Evolutionary conservation across 2,797 vertebrate genomes (phyloP).

Genomic region (Synanceia verrucosa): DNA sequence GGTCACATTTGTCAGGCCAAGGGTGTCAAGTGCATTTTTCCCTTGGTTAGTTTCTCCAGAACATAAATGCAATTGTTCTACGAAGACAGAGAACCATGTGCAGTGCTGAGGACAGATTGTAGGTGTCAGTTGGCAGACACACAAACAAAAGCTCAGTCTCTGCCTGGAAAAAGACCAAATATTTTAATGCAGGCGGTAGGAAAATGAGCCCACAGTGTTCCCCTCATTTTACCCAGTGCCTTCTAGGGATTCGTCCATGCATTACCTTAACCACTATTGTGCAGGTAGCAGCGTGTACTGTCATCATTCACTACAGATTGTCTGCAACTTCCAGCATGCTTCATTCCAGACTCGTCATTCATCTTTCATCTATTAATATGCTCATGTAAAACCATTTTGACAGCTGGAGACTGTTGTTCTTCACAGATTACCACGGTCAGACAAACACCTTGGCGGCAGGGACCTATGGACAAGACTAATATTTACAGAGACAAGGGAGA

Average conservation of each 20-base stretch:
- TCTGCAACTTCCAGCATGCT: background rate
- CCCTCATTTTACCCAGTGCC: conserved; percentile 12
- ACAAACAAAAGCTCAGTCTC: conserved; percentile 44
- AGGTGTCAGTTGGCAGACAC: conserved; percentile 54
- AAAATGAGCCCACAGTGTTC: background rate
- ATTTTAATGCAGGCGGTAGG: background rate
- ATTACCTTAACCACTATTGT: background rate
- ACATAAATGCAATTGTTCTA: conserved; percentile 50
- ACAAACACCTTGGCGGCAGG: conserved; percentile 53
- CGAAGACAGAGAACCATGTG: conserved; percentile 28
- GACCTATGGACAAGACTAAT: conserved; percentile 61
- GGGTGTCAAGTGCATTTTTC: conserved; percentile 33
- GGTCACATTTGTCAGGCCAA: conserved; percentile 43
- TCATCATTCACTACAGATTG: background rate
- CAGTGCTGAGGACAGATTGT: conserved; percentile 33
- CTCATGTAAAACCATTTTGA: conserved; percentile 45
- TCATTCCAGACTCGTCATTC: background rate
- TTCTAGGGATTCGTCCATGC: conserved; percentile 7
- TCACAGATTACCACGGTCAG: conserved; percentile 43
- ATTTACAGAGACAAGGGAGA: conserved; percentile 74
- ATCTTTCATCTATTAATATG: conserved; percentile 22
- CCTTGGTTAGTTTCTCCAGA: conserved; percentile 6
- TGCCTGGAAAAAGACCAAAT: conserved; percentile 16
- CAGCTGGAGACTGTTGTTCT: conserved; percentile 69
- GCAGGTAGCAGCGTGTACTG: background rate